Conservation (phyloP, 37 sponge, comb jelly and placozoan species). For the Chondrilla cf. caribensis region DNA sequence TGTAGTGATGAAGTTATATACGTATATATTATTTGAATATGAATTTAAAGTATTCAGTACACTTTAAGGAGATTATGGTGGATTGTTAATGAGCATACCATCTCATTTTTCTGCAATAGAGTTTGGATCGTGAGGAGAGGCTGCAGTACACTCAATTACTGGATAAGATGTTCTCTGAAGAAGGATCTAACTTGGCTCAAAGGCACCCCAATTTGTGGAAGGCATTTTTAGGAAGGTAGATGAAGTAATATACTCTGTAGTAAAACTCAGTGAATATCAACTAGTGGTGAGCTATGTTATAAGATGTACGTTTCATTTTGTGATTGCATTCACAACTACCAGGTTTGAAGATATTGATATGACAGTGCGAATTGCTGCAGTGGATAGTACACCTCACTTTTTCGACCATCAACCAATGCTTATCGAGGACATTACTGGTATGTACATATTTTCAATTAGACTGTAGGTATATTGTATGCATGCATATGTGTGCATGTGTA, state of each 20-base stretch:
- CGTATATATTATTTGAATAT: too few species aligned
- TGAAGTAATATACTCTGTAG: too few species aligned
- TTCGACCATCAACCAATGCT: constrained; percentile 68
- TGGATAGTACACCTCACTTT: constrained; percentile 58
- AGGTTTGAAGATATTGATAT: constrained; percentile 76
- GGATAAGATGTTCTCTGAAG: constrained; percentile 79
- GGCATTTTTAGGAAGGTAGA: constrained; percentile 70
- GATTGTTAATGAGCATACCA: too few species aligned
- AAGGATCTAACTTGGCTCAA: constrained; percentile 50
- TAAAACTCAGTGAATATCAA: too few species aligned
- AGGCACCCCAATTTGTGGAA: constrained; percentile 78
- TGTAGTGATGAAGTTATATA: too few species aligned
- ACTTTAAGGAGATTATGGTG: too few species aligned
- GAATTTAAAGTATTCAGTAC: too few species aligned
- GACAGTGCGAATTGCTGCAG: constrained; percentile 61
- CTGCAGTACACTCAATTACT: constrained; percentile 65
- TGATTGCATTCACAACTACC: too few species aligned
- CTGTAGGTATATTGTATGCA: background rate
- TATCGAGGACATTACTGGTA: constrained; percentile 43
- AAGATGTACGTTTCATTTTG: too few species aligned
- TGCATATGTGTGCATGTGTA: background rate
- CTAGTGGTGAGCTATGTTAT: too few species aligned
- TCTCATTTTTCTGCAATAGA: constrained; percentile 45
- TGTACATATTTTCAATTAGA: background rate
- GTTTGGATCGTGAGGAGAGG: constrained; percentile 63